These are phyloP conservation scores for Pantherophis guttatus DNA, from an alignment of 2,113 vertebrate genomes.

Conservation along the genomic window DNA sequence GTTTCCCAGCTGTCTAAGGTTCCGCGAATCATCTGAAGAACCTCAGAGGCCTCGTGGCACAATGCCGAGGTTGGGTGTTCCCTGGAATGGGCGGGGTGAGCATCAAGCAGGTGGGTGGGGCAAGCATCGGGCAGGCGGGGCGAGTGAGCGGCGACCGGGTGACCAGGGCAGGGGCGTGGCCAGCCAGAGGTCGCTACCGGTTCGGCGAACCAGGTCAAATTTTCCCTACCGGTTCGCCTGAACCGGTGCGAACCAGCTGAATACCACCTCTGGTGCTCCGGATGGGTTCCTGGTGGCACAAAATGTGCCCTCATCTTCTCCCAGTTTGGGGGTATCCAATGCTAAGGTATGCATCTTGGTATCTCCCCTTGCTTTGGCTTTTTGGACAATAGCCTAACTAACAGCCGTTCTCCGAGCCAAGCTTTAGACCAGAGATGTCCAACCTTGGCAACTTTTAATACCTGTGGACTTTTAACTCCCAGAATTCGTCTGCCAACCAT, in stretches of 20 bases:
- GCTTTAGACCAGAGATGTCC: not conserved
- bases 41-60: not conserved
- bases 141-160: too few species aligned
- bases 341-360: not conserved
- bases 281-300: not conserved
- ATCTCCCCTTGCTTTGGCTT: not conserved
- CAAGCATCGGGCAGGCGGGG: too few species aligned
- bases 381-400: not conserved
- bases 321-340: not conserved
- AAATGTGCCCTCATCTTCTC: accelerated
- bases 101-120: too few species aligned
- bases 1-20: not conserved
- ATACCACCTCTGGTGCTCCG: too few species aligned
- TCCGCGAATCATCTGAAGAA: not conserved
- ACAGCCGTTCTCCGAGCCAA: not conserved
- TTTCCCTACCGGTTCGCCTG: too few species aligned
- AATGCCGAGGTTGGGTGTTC: too few species aligned
- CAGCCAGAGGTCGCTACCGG: too few species aligned
- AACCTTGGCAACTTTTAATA: not conserved
- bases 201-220: too few species aligned
- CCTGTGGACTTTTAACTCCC: not conserved
- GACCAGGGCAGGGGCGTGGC: too few species aligned
- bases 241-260: too few species aligned
- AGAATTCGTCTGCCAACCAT: not conserved
- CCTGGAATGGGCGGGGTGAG: too few species aligned